A percentile compares a stretch with the other conserved stretches of the same genome.
phyloP scores from a whole-genome alignment of 2,113 vertebrate genomes.

The Pardalotus punctatus region DNA sequence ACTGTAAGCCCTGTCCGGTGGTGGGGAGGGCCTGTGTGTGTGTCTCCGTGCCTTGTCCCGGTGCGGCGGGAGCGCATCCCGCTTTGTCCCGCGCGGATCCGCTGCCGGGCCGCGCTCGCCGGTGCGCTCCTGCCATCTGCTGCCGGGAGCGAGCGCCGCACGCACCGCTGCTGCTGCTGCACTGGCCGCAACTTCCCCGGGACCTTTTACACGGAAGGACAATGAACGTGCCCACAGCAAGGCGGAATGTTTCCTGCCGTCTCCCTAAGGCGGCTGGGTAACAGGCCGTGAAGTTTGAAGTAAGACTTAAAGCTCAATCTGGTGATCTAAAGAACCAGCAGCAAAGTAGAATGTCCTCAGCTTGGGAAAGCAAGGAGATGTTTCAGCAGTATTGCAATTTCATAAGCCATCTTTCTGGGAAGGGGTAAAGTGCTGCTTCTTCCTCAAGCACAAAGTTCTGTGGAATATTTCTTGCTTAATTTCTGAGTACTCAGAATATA shows the following conservation, averaged over 20 bases:
- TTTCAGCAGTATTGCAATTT: neutral
- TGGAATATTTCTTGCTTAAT: neutral
- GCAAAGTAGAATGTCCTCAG: neutral
- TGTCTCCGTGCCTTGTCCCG: neutral
- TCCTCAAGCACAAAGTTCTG: neutral
- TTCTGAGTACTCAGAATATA: neutral
- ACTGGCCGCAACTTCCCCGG: fast-evolving
- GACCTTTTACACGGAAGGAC: neutral
- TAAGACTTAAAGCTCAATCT: neutral
- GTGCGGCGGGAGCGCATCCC: neutral
- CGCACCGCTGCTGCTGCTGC: fast-evolving
- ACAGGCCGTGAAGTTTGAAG: neutral
- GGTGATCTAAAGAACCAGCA: neutral
- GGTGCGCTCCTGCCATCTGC: constrained; percentile 35
- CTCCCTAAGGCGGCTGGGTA: neutral
- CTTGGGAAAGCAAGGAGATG: neutral
- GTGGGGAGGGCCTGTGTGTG: neutral
- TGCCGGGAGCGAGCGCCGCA: neutral
- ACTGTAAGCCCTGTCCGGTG: neutral
- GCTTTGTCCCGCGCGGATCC: neutral
- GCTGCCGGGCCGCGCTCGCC: neutral
- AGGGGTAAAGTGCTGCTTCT: neutral
- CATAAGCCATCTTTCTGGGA: neutral
- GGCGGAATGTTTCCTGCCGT: neutral
- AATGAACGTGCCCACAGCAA: fast-evolving